Percentiles rank a stretch among this genome's conserved stretches.
Evolutionary conservation across 2,888 invertebrate genomes (phyloP).

Genomic region (Epicampocera succincta): DNA sequence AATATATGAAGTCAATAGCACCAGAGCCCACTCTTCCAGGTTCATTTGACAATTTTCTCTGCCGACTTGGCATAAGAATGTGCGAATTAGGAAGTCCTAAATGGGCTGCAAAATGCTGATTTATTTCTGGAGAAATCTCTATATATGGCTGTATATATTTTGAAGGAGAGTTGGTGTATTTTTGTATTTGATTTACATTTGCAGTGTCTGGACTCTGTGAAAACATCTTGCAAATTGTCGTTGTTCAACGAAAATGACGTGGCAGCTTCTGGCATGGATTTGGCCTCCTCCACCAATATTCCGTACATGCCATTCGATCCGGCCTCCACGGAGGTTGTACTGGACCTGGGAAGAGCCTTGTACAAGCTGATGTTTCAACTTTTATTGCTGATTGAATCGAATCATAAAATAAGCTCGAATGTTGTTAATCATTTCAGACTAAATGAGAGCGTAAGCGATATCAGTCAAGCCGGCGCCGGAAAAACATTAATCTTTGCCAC

Average conservation of each 20-base stretch:
- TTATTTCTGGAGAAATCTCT: too few species aligned
- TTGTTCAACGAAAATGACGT: slow-evolving; percentile 84
- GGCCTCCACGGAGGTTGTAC: slow-evolving; percentile 86
- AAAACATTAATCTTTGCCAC: too few species aligned
- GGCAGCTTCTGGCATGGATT: slow-evolving; percentile 81
- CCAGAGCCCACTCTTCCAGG: too few species aligned
- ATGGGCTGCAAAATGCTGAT: too few species aligned
- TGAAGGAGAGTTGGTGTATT: neutral
- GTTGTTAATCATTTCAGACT: slow-evolving; percentile 84
- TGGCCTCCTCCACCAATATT: slow-evolving; percentile 76
- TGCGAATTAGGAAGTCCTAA: too few species aligned
- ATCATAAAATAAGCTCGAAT: slow-evolving; percentile 90
- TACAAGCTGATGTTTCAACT: slow-evolving; percentile 97
- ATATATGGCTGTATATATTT: too few species aligned
- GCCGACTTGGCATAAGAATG: too few species aligned
- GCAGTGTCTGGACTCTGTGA: slow-evolving; percentile 91
- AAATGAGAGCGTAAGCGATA: slow-evolving; percentile 83
- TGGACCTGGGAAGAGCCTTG: slow-evolving; percentile 92
- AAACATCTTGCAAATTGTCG: slow-evolving; percentile 90
- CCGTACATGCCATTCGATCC: slow-evolving; percentile 82
- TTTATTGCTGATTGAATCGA: slow-evolving; percentile 92
- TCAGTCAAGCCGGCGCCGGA: too few species aligned
- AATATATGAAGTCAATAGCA: too few species aligned
- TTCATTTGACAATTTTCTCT: too few species aligned
- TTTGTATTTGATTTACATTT: slow-evolving; percentile 64